Evolutionary conservation across 2,113 vertebrate genomes (phyloP).

Genomic region (Hippocampus barbouri): DNA sequence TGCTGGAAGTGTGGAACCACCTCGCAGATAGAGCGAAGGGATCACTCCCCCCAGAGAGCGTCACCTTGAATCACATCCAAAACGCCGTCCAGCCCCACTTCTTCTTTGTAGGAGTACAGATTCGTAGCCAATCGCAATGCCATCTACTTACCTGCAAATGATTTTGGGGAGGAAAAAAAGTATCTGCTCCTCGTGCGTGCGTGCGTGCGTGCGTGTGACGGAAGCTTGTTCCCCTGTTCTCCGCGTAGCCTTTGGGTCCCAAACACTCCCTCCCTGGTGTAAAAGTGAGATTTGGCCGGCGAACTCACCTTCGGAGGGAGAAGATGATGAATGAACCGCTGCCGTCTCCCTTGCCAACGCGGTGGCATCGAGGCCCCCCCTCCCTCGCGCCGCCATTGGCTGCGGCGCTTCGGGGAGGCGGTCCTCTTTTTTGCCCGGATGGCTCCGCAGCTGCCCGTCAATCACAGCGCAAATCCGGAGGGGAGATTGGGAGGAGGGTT

Average conservation of each 20-base stretch:
- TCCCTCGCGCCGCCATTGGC: constrained; percentile 41
- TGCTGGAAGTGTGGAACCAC: neutral
- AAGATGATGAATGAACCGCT: constrained; percentile 72
- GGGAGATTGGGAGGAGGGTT: neutral
- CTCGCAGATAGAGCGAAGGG: neutral
- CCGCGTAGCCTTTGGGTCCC: constrained; percentile 27
- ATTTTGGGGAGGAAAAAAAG: constrained; percentile 14
- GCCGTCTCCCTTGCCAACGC: constrained; percentile 69
- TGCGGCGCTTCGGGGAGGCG: neutral
- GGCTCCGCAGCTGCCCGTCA: constrained; percentile 34
- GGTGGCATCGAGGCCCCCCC: constrained; percentile 61
- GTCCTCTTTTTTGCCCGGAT: constrained; percentile 23
- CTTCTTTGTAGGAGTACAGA: neutral
- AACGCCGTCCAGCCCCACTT: neutral
- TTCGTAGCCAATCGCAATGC: neutral
- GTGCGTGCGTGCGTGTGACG: neutral
- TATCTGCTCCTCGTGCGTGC: constrained; percentile 18
- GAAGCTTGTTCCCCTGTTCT: constrained; percentile 12
- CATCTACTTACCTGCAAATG: constrained; percentile 45
- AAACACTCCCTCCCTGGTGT: constrained; percentile 42
- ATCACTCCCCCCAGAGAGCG: neutral
- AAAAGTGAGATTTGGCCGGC: constrained; percentile 13
- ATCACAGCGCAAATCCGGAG: constrained; percentile 7
- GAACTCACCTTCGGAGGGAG: constrained; percentile 45
- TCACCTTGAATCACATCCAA: constrained; percentile 3